Conservation (phyloP, 2,888 invertebrate genomes). For the Uropetala carovei region DNA sequence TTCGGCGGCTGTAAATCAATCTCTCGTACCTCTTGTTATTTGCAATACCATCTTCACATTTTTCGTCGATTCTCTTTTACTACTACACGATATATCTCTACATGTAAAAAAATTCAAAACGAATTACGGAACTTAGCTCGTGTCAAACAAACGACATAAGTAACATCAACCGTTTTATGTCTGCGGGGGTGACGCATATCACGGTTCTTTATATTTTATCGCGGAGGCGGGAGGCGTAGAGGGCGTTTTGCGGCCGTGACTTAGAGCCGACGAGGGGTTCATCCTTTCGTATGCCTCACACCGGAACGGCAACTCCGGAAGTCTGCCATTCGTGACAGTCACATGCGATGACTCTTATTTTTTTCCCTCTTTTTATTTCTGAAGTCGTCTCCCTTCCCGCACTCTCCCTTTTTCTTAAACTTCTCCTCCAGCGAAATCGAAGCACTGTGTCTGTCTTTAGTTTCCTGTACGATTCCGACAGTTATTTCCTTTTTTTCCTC, state of each 20-base stretch:
- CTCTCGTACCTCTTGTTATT: no score
- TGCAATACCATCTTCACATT: no score
- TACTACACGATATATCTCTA: background rate
- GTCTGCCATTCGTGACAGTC: constrained; percentile 16
- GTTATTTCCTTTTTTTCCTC: no score
- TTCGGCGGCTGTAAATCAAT: no score
- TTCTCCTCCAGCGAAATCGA: background rate
- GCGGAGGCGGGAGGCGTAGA: background rate
- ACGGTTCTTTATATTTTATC: constrained; percentile 1
- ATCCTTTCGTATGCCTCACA: background rate
- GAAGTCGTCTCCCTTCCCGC: background rate
- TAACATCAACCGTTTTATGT: background rate
- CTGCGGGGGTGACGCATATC: background rate
- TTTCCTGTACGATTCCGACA: no score
- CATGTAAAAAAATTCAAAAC: background rate
- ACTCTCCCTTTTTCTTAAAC: background rate
- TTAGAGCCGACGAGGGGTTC: background rate
- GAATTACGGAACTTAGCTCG: background rate
- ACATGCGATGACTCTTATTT: background rate
- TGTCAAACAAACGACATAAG: background rate
- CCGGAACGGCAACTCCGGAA: constrained; percentile 4
- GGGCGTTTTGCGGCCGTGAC: constrained; percentile 23
- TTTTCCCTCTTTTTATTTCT: background rate
- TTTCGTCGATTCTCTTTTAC: background rate
- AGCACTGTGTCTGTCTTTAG: no score